A percentile compares a stretch with the other conserved stretches of the same genome.
Evolutionary conservation across 2,888 invertebrate species (phyloP).

Genomic region (Calliphora vomitoria): DNA sequence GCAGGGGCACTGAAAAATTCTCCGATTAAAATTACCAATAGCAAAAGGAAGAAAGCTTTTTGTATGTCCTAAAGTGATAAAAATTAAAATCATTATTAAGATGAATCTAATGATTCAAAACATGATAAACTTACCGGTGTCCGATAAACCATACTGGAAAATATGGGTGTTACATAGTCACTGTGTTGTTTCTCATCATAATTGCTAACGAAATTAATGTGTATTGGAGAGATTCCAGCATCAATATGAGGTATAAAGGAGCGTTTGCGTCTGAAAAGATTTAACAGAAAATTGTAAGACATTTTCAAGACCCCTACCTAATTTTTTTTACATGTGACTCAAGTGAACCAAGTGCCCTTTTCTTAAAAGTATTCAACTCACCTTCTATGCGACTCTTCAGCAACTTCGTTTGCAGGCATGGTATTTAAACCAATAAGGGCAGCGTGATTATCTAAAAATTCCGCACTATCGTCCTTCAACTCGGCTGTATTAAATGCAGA

Average conservation of each 20-base stretch:
- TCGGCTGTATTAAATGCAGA: constrained; percentile 77
- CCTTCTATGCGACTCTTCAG: constrained; percentile 77
- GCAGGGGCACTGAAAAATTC: constrained; percentile 99
- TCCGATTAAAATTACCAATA: constrained; percentile 96
- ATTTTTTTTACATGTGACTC: too few species aligned
- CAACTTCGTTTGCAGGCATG: constrained; percentile 68
- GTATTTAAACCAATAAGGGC: constrained; percentile 60
- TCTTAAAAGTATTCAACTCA: constrained; percentile 35
- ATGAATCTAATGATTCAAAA: neutral
- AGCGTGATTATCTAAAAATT: constrained; percentile 61
- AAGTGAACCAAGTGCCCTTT: too few species aligned
- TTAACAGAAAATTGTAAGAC: neutral
- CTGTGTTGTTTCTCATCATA: constrained; percentile 89
- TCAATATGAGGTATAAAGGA: constrained; percentile 81
- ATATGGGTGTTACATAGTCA: constrained; percentile 94
- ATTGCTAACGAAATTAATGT: constrained; percentile 91
- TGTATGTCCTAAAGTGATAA: constrained; percentile 89
- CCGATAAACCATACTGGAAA: constrained; percentile 96
- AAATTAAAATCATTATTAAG: neutral
- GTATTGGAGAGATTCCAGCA: constrained; percentile 87
- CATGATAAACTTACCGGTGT: constrained; percentile 84
- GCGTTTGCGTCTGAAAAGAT: constrained; percentile 77
- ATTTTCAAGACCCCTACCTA: too few species aligned
- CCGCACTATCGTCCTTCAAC: constrained; percentile 69
- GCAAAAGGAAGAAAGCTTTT: constrained; percentile 96